Base-by-base conservation (phyloP, 2,113 vertebrate species). In the Lepus timidus region DNA sequence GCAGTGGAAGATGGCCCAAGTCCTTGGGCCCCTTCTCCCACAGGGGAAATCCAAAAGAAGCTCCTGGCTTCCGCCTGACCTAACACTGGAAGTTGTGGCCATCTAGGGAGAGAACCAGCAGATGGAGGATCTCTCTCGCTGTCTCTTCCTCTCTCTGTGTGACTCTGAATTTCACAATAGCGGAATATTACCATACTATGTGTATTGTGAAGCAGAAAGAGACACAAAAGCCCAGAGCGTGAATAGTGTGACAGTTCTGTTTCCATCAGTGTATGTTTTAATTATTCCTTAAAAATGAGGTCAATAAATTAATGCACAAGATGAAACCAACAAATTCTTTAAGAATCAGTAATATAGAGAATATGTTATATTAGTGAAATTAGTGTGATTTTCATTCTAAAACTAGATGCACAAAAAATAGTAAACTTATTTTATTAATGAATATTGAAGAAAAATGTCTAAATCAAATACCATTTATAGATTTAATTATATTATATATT, bases 291-390 rank as follows among this genome's bases (percentile, higher is more conserved):
- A 58, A 58, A 58, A 58, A 58, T 58, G 17, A 58, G 55, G 55
- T 58, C 39, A 84, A 25, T 75, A 83, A 58, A 68, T 61, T 62
- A 80, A 65, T 20, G 0, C 0, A 67, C 20, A 82, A 44, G 74
- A 55, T 88, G 23, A 89, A 89, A 52, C 33, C 71, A 79, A 39
- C 25, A 62, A 71, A 29, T 91, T 94, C 82, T 93, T 29, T 58
- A 71, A 80, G 19, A n/a, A 82, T 90, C 23, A 49, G 27, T n/a
- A 49, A 49, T 29, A 73, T 27, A 44, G 5, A 76, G 3, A 51
- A 23, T 80, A 64, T 29, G 19, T 64, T 64, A 10, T 81, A 2
- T 44, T 4, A 71, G 7, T 87, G 27, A 71, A n/a, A 52, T 5
- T 20, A 85, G 16, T 79, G 44, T 23, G 64, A 64, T 81, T 49